Evolutionary conservation across 2,888 invertebrate species (phyloP), one percentile per base, ranked within the genome.

Genomic region (Xestoiulus laeticollis): DNA sequence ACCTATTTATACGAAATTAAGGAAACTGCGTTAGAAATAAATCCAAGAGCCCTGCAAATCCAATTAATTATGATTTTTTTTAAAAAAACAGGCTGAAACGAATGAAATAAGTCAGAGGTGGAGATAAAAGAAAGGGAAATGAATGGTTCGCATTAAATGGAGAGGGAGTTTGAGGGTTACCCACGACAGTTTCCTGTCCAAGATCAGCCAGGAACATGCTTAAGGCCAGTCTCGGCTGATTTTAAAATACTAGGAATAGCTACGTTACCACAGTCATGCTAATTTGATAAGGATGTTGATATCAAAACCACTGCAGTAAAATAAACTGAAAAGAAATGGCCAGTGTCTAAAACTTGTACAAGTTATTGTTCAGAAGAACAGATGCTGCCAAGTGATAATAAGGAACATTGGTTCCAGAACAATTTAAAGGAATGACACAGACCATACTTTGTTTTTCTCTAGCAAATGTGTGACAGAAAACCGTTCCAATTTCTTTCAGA

Each of bases 41-140:
- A 68, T 68, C 68, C 26, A 26, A 26, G 26, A n/a, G n/a, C n/a
- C 68, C 68, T 22, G 26, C 68, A 22, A 68, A 26, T 10, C 1
- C 68, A 68, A 68, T 68, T 68, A 68, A 68, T 68, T 68, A 26
- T 68, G 22, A 10, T 68, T 48, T 48, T 26, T 68, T 38, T 38
- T 38, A 22, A 26, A 19, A 68, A 6, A 68, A 68, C 26, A 26
- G 68, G 22, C 14, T 19, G 22, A 68, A 68, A 68, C 68, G 26
- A 68, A 26, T 68, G 22, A 68, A 68, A 68, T 68, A 68, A 68
- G 68, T 68, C 68, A 12, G 68, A 68, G 68, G 26, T 68, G 68
- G 68, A 22, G 68, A 68, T 68, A 68, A 68, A 68, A 68, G 68
- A 68, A 68, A 68, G 68, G 26, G 68, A 68, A 68, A 68, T 10